Evolutionary conservation across 2,797 vertebrate genomes (phyloP).

Genomic region (Jordanella pulchra): DNA sequence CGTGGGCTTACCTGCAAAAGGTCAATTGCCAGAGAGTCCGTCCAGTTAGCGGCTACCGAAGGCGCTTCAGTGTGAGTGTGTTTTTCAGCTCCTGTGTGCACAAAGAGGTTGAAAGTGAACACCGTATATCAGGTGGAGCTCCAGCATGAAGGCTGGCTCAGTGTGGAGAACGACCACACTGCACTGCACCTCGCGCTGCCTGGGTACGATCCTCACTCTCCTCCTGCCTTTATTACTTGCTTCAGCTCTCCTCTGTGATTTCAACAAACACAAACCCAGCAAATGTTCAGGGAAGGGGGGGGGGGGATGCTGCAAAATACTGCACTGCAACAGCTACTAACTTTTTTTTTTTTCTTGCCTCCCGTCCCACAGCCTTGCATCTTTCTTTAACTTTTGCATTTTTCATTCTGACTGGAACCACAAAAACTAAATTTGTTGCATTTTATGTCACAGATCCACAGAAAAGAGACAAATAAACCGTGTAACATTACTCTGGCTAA

Average conservation of each 20-base stretch:
- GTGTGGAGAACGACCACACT: conserved; percentile 55
- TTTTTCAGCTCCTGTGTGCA: conserved; percentile 77
- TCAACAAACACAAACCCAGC: not conserved
- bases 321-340: not conserved
- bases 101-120: conserved; percentile 36
- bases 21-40: conserved; percentile 88
- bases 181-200: conserved; percentile 54
- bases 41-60: conserved; percentile 83
- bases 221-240: conserved; percentile 4
- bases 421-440: not conserved
- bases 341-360: not conserved
- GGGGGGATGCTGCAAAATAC: not conserved
- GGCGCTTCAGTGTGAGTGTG: conserved; percentile 80
- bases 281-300: not conserved
- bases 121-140: conserved; percentile 40
- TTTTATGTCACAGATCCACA: too few relatives aligned
- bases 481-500: too few relatives aligned
- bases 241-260: not conserved
- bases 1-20: conserved; percentile 81
- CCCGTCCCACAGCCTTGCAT: not conserved
- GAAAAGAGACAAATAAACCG: too few relatives aligned
- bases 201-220: conserved; percentile 39
- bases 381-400: not conserved
- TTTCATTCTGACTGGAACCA: not conserved
- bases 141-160: conserved; percentile 38